Evolutionary conservation across 2,888 invertebrate species (phyloP).

Genomic region (Calephelis perditalis): DNA sequence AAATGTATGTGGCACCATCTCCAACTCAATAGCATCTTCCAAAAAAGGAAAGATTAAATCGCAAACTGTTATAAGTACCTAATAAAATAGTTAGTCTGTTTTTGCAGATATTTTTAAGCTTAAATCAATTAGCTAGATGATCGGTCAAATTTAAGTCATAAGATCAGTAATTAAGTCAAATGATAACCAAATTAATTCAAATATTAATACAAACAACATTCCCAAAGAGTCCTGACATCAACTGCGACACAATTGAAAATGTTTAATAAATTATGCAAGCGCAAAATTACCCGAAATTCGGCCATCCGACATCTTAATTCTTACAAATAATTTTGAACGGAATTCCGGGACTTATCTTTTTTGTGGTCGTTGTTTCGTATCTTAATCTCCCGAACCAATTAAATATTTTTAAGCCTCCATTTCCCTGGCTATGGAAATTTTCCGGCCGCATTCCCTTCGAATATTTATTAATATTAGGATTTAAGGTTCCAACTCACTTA

Average conservation of each 20-base stretch:
- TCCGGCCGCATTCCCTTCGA: background rate
- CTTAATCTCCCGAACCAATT: slow-evolving; percentile 33
- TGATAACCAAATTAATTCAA: background rate
- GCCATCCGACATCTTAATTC: slow-evolving; percentile 30
- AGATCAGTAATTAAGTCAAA: too few species aligned
- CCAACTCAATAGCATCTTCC: too few species aligned
- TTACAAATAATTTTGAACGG: slow-evolving; percentile 30
- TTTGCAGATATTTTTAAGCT: too few species aligned
- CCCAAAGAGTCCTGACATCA: background rate
- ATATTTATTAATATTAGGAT: slow-evolving; percentile 10
- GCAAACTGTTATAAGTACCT: too few species aligned
- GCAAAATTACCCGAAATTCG: background rate
- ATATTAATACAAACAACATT: background rate
- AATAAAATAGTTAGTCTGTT: too few species aligned
- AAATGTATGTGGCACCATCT: too few species aligned
- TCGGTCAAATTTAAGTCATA: too few species aligned
- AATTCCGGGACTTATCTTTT: slow-evolving; percentile 27
- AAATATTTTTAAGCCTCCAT: slow-evolving; percentile 27
- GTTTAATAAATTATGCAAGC: slow-evolving; percentile 7
- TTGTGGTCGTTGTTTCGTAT: slow-evolving; percentile 30
- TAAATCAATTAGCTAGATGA: too few species aligned
- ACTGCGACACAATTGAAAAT: background rate
- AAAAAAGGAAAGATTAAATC: too few species aligned
- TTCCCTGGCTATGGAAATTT: slow-evolving; percentile 2
- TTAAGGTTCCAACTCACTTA: background rate